phyloP scores from a whole-genome alignment of 2,797 vertebrate genomes.

The Varecia variegata region DNA sequence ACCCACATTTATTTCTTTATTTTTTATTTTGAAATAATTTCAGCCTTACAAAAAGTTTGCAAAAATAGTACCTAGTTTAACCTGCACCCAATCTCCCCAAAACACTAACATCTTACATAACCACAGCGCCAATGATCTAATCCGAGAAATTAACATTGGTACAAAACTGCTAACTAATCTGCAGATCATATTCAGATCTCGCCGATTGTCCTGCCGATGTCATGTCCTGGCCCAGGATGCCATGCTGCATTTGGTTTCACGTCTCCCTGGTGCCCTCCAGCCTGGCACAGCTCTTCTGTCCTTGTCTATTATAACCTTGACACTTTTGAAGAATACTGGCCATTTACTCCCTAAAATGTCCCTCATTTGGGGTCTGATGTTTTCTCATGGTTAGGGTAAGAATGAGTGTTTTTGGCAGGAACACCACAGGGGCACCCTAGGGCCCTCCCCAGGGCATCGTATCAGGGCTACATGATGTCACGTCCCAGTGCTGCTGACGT shows the following conservation, averaged over 20 bases:
- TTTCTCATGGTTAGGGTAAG: background rate
- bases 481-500: too few relatives aligned
- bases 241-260: background rate
- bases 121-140: background rate
- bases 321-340: background rate
- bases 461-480: background rate
- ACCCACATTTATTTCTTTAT: background rate
- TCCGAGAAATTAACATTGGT: background rate
- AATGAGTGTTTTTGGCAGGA: background rate
- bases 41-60: background rate
- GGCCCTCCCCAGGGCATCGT: background rate
- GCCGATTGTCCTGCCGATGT: too few relatives aligned
- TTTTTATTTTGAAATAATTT: conserved; percentile 1
- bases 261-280: background rate
- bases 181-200: background rate
- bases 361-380: background rate
- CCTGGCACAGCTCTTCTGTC: background rate
- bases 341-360: background rate
- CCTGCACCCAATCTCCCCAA: background rate
- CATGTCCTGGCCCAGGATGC: background rate
- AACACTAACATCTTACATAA: background rate
- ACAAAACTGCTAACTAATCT: background rate
- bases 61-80: background rate
- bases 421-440: background rate
- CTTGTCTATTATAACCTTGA: background rate